Conservation (phyloP, 2,888 invertebrate species). For the Pimpla rufipes region DNA sequence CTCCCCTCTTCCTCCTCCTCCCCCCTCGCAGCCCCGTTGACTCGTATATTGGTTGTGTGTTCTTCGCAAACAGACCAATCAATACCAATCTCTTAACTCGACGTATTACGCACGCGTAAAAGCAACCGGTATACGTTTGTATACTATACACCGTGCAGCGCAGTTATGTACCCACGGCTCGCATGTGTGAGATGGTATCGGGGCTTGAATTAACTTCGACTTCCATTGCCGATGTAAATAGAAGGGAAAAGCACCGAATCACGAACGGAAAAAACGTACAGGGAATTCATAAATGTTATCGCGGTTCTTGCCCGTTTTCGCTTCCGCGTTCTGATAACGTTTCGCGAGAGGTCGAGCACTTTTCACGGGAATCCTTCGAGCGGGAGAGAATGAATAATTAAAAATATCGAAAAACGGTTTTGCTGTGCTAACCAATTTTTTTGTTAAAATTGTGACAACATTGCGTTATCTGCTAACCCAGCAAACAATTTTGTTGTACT, state of each 20-base stretch:
- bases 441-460: too few species aligned
- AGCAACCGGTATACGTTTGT: constrained; percentile 64
- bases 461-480: too few species aligned
- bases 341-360: not conserved
- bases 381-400: too few species aligned
- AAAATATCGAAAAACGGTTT: too few species aligned
- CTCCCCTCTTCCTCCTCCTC: too few species aligned
- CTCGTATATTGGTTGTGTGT: constrained; percentile 82
- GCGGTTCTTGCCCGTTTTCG: not conserved
- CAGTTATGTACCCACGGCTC: constrained; percentile 11
- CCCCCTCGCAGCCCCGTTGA: constrained; percentile 53
- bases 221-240: constrained; percentile 37
- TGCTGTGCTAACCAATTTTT: too few species aligned
- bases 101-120: constrained; percentile 74
- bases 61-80: constrained; percentile 84
- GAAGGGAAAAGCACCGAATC: constrained; percentile 12
- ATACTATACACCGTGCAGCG: constrained; percentile 37
- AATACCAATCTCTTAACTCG: constrained; percentile 83
- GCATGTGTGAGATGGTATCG: constrained; percentile 31
- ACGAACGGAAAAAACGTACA: not conserved
- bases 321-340: not conserved
- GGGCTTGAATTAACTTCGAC: constrained; percentile 33
- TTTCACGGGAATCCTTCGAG: not conserved
- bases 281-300: not conserved
- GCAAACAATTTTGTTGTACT: too few species aligned